Conservation (phyloP, 53 echinoderm and acorn worm genomes). For the Actinopyga echinites region DNA sequence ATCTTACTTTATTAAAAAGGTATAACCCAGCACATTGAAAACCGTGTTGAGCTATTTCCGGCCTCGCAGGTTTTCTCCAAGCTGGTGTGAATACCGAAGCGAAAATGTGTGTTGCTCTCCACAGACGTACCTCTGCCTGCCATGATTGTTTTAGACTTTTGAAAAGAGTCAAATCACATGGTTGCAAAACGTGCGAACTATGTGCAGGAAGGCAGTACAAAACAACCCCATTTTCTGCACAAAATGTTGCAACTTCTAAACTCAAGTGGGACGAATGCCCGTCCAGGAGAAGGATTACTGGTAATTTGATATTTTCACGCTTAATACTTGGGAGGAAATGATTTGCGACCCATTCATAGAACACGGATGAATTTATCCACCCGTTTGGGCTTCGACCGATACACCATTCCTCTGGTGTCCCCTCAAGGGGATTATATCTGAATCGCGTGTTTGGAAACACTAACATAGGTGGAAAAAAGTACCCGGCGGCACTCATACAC, state of each 20-base stretch:
- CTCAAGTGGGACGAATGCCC: slow-evolving; percentile 46
- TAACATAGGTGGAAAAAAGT: background rate
- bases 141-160: too few species aligned
- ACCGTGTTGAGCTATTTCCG: too few species aligned
- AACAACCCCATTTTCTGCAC: slow-evolving; percentile 27
- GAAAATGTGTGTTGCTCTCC: too few species aligned
- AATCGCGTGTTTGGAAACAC: background rate
- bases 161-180: too few species aligned
- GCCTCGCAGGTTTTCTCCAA: too few species aligned
- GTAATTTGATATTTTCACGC: background rate
- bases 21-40: too few species aligned
- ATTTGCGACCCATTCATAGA: slow-evolving; percentile 31
- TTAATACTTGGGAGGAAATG: background rate
- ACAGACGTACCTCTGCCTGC: too few species aligned
- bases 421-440: slow-evolving; percentile 19
- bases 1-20: background rate
- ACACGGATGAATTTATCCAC: slow-evolving; percentile 23
- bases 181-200: too few species aligned
- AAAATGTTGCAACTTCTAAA: slow-evolving; percentile 28
- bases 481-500: slow-evolving; percentile 9
- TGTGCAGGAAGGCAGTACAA: slow-evolving; percentile 24
- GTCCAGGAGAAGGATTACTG: slow-evolving; percentile 50
- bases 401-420: background rate
- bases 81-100: too few species aligned
- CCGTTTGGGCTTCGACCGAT: slow-evolving; percentile 29